Evolutionary conservation across 2,797 vertebrate genomes (phyloP), one percentile per base, ranked within the genome.

Genomic region (Falco novaeseelandiae): DNA sequence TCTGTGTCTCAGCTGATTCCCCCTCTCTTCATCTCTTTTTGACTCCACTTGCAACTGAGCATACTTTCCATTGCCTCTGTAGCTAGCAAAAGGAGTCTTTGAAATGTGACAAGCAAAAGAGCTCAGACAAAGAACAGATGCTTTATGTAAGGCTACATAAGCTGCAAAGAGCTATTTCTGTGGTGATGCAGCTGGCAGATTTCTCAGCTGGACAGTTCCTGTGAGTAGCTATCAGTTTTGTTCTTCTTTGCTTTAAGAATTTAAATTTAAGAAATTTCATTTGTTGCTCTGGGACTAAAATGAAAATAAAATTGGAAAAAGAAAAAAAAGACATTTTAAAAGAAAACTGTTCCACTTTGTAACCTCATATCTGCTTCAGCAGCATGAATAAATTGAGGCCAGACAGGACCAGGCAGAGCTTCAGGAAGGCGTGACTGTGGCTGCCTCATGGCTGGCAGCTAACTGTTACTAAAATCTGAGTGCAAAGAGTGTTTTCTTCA

Each of bases 11-110:
- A 3, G 51, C 19, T 74, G 59, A 61, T 80, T 91, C 74, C 52
- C 32, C 55, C 74, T 83, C 73, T 40, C 73, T 93, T 61, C 93
- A 86, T 91, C 90, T 85, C 54, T 82, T 57, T 2, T 1, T 96
- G 94, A 95, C 89, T 83, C 85, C 34, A 5, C 58, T 74, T 58
- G 80, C 44, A 54, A 11, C 57, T n/a, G 27, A 83, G 18, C 89
- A 91, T 95, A 90, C 21, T 96, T 96, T 96, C 95, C 89, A 3
- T 66, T 97, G 92, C 85, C 82, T 93, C 42, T 88, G 87, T 26
- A 96, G 93, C 79, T 92, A 52, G 5, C 72, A 49, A 32, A 80
- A 73, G 81, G 76, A 95, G 83, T 48, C 93, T 93, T 93, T 94
- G 89, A 93, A 93, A 59, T 69, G 81, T 93, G 81, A 89, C 94